phyloP scores from a whole-genome alignment of 2,113 vertebrate genomes.

The Malaclemys terrapin region DNA sequence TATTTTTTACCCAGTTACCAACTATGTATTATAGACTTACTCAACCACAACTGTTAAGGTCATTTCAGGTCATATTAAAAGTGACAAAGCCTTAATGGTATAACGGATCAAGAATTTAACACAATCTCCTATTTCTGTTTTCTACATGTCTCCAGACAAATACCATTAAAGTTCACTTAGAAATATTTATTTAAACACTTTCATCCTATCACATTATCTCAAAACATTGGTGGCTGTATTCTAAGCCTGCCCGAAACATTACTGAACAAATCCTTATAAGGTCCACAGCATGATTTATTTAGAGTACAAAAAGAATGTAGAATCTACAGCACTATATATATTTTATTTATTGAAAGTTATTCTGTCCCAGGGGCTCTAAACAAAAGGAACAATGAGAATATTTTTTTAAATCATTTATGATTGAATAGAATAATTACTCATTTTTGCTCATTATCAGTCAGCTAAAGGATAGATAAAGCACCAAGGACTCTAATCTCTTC shows the following conservation, averaged over 20 bases:
- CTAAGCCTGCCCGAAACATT: constrained; percentile 4
- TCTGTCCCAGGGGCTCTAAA: not conserved
- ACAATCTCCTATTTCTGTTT: constrained; percentile 53
- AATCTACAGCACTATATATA: not conserved
- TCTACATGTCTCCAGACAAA: constrained; percentile 34
- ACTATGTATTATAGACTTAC: constrained; percentile 69
- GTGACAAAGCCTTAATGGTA: constrained; percentile 68
- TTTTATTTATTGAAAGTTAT: not conserved
- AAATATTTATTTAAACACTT: constrained; percentile 24
- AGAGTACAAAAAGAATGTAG: not conserved
- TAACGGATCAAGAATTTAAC: constrained; percentile 39
- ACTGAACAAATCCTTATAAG: not conserved
- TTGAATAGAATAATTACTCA: constrained; percentile 44
- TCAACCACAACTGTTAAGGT: constrained; percentile 62
- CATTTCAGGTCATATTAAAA: constrained; percentile 57
- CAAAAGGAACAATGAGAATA: not conserved
- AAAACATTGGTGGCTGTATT: constrained; percentile 20
- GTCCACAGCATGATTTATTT: not conserved
- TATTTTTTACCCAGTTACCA: constrained; percentile 72
- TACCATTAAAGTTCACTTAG: constrained; percentile 1
- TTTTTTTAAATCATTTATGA: constrained; percentile 35
- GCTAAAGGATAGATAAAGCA: constrained; percentile 44
- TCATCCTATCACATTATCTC: constrained; percentile 23
- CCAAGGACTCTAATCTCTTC: constrained; percentile 42
- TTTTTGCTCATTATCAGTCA: constrained; percentile 57